A percentile compares a stretch with the other conserved stretches of the same genome.
Conservation (phyloP, 2,113 vertebrate species). For the Parus major region DNA sequence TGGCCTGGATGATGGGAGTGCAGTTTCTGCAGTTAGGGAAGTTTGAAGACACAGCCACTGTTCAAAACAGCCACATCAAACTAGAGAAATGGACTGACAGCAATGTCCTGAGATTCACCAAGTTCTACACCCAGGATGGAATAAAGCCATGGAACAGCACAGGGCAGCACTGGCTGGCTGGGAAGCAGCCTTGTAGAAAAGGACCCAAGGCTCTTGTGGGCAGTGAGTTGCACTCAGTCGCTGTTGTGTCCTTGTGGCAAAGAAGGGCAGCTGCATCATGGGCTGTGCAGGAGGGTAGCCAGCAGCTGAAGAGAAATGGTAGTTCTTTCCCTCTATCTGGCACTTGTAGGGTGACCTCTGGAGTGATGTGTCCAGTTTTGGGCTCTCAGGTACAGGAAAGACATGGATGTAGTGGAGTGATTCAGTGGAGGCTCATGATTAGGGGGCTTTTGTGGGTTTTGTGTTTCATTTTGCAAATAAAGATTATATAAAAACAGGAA, state of each 20-base stretch:
- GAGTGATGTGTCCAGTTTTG: not conserved
- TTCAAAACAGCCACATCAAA: not conserved
- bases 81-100: not conserved
- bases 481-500: not conserved
- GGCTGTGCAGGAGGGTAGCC: not conserved
- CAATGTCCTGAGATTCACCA: not conserved
- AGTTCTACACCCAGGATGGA: not conserved
- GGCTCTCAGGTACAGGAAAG: not conserved
- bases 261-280: accelerated
- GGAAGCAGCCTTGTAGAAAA: not conserved
- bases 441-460: not conserved
- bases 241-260: not conserved
- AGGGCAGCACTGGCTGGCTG: not conserved
- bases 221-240: not conserved
- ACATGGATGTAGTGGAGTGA: not conserved
- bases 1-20: not conserved
- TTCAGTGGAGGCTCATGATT: not conserved
- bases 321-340: not conserved
- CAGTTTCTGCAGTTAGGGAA: not conserved
- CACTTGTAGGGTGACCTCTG: not conserved
- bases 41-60: not conserved
- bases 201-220: accelerated
- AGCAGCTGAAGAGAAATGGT: not conserved
- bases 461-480: not conserved
- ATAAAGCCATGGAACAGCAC: not conserved